Percentiles rank a stretch among this genome's conserved stretches.
These are phyloP conservation scores for Lophochroa leadbeateri DNA, from an alignment of 2,113 vertebrate species.

Conservation along the genomic window DNA sequence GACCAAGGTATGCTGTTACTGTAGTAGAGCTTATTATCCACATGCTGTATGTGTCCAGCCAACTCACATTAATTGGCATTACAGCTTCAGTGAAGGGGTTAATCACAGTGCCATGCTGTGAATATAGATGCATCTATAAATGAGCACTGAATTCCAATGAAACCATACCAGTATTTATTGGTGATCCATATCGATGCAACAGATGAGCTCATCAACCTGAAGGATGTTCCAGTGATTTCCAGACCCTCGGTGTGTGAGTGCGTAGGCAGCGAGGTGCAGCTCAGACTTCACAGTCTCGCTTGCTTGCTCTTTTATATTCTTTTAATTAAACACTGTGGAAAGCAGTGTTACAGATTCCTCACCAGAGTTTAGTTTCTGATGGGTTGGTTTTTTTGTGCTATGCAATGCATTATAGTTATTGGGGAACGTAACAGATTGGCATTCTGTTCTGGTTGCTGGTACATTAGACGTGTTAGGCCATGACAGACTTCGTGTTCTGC, in stretches of 20 bases:
- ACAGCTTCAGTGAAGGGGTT: slow-evolving; percentile 31
- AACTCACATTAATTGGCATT: slow-evolving; percentile 1
- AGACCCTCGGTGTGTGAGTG: not conserved
- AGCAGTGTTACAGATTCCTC: slow-evolving; percentile 21
- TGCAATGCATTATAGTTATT: slow-evolving; percentile 1
- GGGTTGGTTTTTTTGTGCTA: not conserved
- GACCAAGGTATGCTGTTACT: not conserved
- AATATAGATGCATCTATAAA: not conserved
- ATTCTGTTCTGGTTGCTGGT: not conserved
- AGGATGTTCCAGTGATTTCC: not conserved
- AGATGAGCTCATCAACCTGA: slow-evolving; percentile 38
- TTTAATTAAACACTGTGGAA: slow-evolving; percentile 52
- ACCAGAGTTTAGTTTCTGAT: slow-evolving; percentile 33
- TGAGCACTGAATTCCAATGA: slow-evolving; percentile 13
- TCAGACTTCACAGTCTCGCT: not conserved
- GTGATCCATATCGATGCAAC: not conserved
- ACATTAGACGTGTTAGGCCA: not conserved
- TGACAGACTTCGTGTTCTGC: not conserved
- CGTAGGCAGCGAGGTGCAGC: not conserved
- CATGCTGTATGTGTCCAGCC: not conserved
- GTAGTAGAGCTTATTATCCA: not conserved
- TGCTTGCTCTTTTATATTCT: slow-evolving; percentile 20
- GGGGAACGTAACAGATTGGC: not conserved
- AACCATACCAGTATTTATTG: not conserved
- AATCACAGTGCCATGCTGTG: not conserved